phyloP scores from a whole-genome alignment of 2,888 invertebrate genomes.

The Mallateleia sp. region DNA sequence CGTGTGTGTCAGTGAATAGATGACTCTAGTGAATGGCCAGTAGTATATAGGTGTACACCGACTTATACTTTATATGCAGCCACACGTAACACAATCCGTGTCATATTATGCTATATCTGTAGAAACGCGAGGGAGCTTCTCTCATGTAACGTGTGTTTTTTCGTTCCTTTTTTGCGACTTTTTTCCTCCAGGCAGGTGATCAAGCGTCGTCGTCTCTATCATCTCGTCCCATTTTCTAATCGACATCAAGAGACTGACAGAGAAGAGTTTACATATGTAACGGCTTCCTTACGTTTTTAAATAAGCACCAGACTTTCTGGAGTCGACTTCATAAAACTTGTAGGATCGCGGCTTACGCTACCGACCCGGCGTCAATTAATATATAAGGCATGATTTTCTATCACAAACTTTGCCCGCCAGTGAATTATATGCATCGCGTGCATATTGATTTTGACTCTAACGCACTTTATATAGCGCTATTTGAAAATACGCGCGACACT shows the following conservation, averaged over 20 bases:
- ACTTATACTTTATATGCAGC: slow-evolving; percentile 48
- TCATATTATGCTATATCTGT: slow-evolving; percentile 53
- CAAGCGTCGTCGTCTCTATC: slow-evolving; percentile 45
- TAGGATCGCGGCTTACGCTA: slow-evolving; percentile 20
- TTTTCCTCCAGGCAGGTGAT: slow-evolving; percentile 56
- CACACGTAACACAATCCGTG: slow-evolving; percentile 56
- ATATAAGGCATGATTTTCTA: slow-evolving; percentile 16
- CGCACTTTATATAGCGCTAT: slow-evolving; percentile 4
- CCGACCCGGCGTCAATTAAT: not conserved
- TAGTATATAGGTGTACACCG: slow-evolving; percentile 32
- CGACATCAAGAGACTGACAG: slow-evolving; percentile 41
- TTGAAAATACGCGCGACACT: slow-evolving; percentile 4
- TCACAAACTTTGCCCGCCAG: slow-evolving; percentile 6
- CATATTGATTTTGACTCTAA: slow-evolving; percentile 14
- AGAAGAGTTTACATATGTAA: slow-evolving; percentile 44
- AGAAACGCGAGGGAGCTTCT: slow-evolving; percentile 36
- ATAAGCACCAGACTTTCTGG: slow-evolving; percentile 36
- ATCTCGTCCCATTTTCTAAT: slow-evolving; percentile 51
- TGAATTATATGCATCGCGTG: slow-evolving; percentile 24
- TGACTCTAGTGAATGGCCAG: slow-evolving; percentile 22
- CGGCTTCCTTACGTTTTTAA: slow-evolving; percentile 33
- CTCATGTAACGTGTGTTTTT: not conserved
- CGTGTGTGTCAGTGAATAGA: slow-evolving; percentile 1
- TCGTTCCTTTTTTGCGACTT: not conserved
- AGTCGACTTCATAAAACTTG: slow-evolving; percentile 53